Evolutionary conservation across 2,797 vertebrate species (phyloP).

Genomic region (Cercopithecus hamlyni): DNA sequence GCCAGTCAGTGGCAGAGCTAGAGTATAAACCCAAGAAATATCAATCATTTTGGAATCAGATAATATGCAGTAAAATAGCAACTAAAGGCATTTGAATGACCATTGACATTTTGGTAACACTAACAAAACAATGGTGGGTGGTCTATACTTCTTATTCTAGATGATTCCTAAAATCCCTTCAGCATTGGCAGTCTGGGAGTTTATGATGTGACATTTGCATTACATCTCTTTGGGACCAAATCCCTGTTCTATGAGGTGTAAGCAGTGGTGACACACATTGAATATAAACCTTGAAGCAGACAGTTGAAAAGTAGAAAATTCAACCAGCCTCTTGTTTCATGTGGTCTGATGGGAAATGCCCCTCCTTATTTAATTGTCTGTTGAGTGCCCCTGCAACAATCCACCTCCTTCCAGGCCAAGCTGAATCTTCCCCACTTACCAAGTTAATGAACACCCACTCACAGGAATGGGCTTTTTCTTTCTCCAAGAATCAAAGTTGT

Average conservation of each 20-base stretch:
- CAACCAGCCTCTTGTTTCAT: not conserved
- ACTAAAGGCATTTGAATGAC: not conserved
- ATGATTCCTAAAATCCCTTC: not conserved
- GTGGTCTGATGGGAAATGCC: not conserved
- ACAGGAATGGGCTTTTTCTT: not conserved
- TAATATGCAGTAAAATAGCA: not conserved
- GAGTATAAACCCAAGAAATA: not conserved
- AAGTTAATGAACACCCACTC: not conserved
- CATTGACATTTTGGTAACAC: not conserved
- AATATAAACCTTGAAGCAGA: not conserved
- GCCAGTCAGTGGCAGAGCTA: not conserved
- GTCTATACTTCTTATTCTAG: not conserved
- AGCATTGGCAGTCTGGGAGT: not conserved
- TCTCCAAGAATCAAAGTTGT: not conserved
- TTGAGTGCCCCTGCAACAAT: not conserved
- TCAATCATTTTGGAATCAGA: not conserved
- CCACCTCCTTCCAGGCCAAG: not conserved
- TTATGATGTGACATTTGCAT: not conserved
- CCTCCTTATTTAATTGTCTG: not conserved
- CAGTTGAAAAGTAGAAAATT: slow-evolving; percentile 6
- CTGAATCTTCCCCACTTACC: not conserved
- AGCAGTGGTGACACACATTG: not conserved
- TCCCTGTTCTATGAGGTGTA: not conserved
- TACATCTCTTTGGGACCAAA: not conserved
- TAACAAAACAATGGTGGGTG: not conserved